Percentiles rank a stretch among this genome's conserved stretches.
Conservation (phyloP, 1,140 invertebrate genomes). For the Trigoniulus corallinus region DNA sequence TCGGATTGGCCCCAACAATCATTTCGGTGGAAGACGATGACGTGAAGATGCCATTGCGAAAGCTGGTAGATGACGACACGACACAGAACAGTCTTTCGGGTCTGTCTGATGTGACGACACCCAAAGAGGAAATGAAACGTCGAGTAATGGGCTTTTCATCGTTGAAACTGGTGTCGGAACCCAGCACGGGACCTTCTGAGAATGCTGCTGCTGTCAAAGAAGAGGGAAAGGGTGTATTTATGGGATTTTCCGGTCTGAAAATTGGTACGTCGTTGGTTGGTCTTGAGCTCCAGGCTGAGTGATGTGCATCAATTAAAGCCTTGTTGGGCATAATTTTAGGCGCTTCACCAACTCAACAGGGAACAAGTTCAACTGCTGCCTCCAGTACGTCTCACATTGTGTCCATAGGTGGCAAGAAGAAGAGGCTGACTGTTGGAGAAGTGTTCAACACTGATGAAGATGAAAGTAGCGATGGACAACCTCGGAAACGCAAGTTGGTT, state of each 20-base stretch:
- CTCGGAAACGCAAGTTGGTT: conserved; percentile 65
- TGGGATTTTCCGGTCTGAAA: background rate
- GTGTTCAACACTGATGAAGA: conserved; percentile 85
- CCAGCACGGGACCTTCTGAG: no score
- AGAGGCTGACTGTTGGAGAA: conserved; percentile 65
- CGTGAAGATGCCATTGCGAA: no score
- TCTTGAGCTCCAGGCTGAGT: no score
- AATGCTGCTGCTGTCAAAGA: background rate
- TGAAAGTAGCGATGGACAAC: conserved; percentile 39
- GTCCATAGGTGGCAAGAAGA: conserved; percentile 16
- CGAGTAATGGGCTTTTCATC: conserved; percentile 2
- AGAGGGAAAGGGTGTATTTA: no score
- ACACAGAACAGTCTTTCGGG: conserved; percentile 14
- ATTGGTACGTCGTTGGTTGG: no score
- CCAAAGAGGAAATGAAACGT: conserved; percentile 1
- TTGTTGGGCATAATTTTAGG: no score
- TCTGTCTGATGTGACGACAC: conserved; percentile 12
- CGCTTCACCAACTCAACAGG: background rate
- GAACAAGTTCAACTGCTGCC: background rate
- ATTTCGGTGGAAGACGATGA: no score
- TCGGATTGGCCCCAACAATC: no score
- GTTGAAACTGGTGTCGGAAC: conserved; percentile 6
- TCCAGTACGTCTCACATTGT: background rate
- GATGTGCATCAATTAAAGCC: no score
- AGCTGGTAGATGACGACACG: conserved; percentile 12